Evolutionary conservation across 92 coral and sea anemone species (phyloP), one percentile per base, ranked within the genome.

Genomic region (Desmophyllum pertusum): DNA sequence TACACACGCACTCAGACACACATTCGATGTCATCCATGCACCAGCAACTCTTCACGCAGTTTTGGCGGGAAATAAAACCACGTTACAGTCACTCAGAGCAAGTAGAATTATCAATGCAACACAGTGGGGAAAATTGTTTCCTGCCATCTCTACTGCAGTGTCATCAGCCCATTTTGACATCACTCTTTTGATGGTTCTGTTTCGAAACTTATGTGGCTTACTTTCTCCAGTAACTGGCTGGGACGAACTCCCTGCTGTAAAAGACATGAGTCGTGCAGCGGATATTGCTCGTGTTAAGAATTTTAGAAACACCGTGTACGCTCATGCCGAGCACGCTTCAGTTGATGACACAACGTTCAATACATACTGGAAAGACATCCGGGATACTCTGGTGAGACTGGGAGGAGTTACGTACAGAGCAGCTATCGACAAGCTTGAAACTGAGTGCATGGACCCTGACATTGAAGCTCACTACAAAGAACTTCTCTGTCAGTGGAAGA

Each of bases 201-300:
- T 75, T 5, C 50, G 80, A 35, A 75, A 75, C 42, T 5, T 75
- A 52, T 75, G 80, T 36, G 80, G 80, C 19, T 15, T 75, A 17
- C 41, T 29, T 5, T 30, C 77, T 25, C 90, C 86, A 21, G 9
- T 64, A 14, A 65, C 90, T 4, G 86, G 90, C 39, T 87, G 90
- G 90, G 86, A 87, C 35, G 25, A 39, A 19, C 76, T 81, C 7
- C 90, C 90, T 41, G 38, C 73, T 18, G 74, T 74, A 7, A 43
- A 77, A 31, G 90, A 86, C 33, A 3, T 29, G 9, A 86, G 46
- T 45, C 48, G 8, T 18, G 86, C 59, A 38, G 90, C 86, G 27
- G 90, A 86, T 40, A 79, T 86, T 43, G 81, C 81, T 19, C 90
- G 90, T 50, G 69, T 86, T 25, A 86, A 86, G 43, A 73, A 41